A percentile compares a stretch with the other conserved stretches of the same genome.
phyloP scores from a whole-genome alignment of 2,113 vertebrate species.

The Brienomyrus longianalis region DNA sequence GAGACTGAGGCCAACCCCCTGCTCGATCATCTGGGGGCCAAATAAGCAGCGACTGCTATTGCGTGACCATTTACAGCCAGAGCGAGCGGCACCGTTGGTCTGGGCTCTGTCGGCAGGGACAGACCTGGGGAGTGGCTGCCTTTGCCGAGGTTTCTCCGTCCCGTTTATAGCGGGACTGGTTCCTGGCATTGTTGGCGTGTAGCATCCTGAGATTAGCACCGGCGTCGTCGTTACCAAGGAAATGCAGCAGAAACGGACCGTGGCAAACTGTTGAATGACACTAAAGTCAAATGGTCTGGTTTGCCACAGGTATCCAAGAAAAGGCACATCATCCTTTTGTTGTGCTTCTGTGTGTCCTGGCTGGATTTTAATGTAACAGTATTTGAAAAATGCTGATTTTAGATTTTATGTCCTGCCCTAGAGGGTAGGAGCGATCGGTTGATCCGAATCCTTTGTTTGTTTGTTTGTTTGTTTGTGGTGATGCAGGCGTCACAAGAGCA shows the following conservation, averaged over 20 bases:
- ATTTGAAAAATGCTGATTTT: conserved; percentile 42
- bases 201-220: neutral
- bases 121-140: conserved; percentile 24
- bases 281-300: neutral
- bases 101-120: conserved; percentile 12
- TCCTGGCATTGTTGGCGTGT: neutral
- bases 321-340: neutral
- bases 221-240: neutral
- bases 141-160: neutral
- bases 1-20: conserved; percentile 77
- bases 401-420: conserved; percentile 41
- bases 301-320: neutral
- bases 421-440: conserved; percentile 54
- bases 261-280: neutral
- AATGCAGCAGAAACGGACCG: neutral
- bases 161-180: conserved; percentile 23
- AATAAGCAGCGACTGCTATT: conserved; percentile 46
- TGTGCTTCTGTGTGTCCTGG: conserved; percentile 43
- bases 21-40: conserved; percentile 75
- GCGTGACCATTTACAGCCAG: neutral
- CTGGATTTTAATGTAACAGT: conserved; percentile 47
- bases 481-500: conserved; percentile 91
- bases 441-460: conserved; percentile 40
- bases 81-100: neutral
- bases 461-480: conserved; percentile 57